Conservation (phyloP, 2,113 vertebrate genomes). For the Caranx ignobilis region DNA sequence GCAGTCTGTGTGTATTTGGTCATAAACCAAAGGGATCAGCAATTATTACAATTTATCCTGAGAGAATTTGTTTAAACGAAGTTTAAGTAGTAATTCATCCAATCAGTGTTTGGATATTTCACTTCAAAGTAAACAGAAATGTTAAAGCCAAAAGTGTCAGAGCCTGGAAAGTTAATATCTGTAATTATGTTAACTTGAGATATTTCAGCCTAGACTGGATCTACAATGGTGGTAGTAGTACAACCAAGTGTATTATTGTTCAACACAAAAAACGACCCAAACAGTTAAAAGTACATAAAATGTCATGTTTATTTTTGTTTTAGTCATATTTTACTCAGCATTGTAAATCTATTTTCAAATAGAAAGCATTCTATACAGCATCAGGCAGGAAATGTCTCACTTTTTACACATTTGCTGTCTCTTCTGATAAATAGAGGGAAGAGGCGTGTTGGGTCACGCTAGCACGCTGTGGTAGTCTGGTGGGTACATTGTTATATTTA, state of each 20-base stretch:
- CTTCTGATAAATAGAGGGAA: slow-evolving; percentile 79
- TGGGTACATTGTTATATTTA: slow-evolving; percentile 83
- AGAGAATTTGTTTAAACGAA: no score
- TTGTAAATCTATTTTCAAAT: slow-evolving; percentile 84
- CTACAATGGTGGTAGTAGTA: background rate
- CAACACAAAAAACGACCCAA: slow-evolving; percentile 50
- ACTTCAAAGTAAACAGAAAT: no score
- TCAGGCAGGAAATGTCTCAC: slow-evolving; percentile 84
- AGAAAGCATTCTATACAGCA: slow-evolving; percentile 88
- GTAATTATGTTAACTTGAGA: no score
- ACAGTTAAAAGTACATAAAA: slow-evolving; percentile 85
- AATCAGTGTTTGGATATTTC: no score
- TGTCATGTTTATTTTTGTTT: slow-evolving; percentile 85
- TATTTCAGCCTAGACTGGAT: no score
- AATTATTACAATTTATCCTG: no score
- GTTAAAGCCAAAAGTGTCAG: no score
- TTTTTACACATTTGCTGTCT: slow-evolving; percentile 77
- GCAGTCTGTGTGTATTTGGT: no score
- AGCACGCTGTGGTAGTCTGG: slow-evolving; percentile 78
- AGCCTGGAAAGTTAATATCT: no score
- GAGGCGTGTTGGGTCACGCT: slow-evolving; percentile 79
- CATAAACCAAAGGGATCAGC: no score
- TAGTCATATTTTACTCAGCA: slow-evolving; percentile 77
- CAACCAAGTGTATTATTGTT: background rate
- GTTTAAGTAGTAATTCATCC: no score